These are phyloP conservation scores for Aldabrachelys gigantea DNA, from an alignment of 2,113 vertebrate genomes.

Conservation along the genomic window DNA sequence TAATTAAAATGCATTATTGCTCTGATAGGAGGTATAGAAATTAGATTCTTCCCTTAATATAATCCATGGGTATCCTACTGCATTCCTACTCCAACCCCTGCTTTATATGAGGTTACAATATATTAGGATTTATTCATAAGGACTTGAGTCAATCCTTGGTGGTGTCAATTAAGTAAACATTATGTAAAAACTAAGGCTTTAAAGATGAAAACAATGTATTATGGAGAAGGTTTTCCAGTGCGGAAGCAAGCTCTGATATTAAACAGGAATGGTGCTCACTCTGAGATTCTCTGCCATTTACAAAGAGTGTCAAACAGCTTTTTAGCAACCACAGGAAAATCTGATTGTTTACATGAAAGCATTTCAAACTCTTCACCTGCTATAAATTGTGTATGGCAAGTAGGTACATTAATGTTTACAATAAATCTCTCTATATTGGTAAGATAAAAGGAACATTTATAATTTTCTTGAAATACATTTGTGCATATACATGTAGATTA, in stretches of 20 bases:
- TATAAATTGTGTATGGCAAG: constrained; percentile 67
- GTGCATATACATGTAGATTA: neutral
- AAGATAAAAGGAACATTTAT: constrained; percentile 74
- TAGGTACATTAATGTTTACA: constrained; percentile 59
- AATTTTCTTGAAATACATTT: constrained; percentile 66
- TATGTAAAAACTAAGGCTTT: constrained; percentile 59
- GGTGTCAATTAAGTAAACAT: constrained; percentile 67
- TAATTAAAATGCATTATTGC: constrained; percentile 22
- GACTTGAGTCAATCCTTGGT: constrained; percentile 60
- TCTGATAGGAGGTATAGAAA: constrained; percentile 22
- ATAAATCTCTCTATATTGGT: constrained; percentile 68
- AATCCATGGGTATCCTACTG: neutral
- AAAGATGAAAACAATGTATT: constrained; percentile 56
- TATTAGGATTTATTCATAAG: constrained; percentile 68
- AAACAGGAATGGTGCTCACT: constrained; percentile 63
- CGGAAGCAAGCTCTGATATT: constrained; percentile 60
- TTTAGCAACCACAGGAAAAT: constrained; percentile 70
- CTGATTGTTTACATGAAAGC: constrained; percentile 76
- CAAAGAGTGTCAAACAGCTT: constrained; percentile 68
- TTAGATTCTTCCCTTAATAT: constrained; percentile 45
- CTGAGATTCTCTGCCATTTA: constrained; percentile 52
- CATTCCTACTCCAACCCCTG: constrained; percentile 26
- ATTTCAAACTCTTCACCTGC: constrained; percentile 74
- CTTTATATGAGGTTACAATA: constrained; percentile 62
- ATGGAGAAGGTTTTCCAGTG: constrained; percentile 53